Conservation (phyloP, 2,113 vertebrate species). For the Paralichthys olivaceus region DNA sequence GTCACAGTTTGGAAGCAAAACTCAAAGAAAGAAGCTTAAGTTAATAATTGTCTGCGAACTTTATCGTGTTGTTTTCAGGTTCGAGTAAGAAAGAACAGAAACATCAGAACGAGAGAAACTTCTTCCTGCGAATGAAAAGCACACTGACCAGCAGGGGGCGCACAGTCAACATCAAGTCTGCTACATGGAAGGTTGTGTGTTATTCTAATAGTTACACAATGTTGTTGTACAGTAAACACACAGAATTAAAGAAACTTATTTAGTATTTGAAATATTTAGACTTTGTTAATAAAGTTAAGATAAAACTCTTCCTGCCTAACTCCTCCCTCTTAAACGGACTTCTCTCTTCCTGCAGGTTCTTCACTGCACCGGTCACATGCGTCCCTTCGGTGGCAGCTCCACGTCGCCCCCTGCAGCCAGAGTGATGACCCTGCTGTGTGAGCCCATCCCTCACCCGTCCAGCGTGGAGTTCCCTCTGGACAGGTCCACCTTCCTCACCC, state of each 20-base stretch:
- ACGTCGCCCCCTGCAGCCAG: conserved; percentile 57
- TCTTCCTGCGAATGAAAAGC: conserved; percentile 90
- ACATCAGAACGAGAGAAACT: conserved; percentile 70
- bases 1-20: too few relatives aligned
- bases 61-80: conserved; percentile 65
- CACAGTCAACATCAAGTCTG: conserved; percentile 89
- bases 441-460: conserved; percentile 88
- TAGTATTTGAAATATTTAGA: too few relatives aligned
- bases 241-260: too few relatives aligned
- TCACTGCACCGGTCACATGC: conserved; percentile 87
- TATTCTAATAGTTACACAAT: too few relatives aligned
- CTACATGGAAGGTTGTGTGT: conserved; percentile 86
- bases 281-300: too few relatives aligned
- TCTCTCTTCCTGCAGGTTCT: conserved; percentile 80
- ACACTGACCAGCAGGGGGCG: conserved; percentile 87
- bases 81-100: conserved; percentile 74
- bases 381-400: conserved; percentile 59
- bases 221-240: neutral
- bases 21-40: too few relatives aligned
- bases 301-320: too few relatives aligned
- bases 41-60: neutral
- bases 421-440: conserved; percentile 88
- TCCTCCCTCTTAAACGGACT: neutral
- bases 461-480: conserved; percentile 88
- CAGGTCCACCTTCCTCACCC: conserved; percentile 85